These are phyloP conservation scores for Hirtodrosophila alboralis DNA, from an alignment of 2,888 invertebrate species.

Conservation along the genomic window DNA sequence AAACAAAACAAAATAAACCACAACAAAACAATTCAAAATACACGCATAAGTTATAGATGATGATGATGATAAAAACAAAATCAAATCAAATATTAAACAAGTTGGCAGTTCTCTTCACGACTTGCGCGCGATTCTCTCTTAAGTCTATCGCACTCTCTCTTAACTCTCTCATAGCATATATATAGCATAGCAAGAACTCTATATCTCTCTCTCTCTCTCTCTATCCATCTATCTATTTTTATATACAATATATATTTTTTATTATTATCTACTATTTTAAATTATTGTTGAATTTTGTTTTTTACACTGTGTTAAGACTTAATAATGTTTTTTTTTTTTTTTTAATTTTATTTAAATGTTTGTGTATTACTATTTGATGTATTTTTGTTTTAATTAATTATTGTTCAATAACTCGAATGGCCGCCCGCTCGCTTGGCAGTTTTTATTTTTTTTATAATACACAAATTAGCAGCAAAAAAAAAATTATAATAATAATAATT, in stretches of 20 bases:
- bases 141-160: constrained; percentile 27
- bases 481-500: not conserved
- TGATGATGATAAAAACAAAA: not conserved
- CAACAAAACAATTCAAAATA: not conserved
- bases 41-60: too few relatives aligned
- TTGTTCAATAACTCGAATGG: constrained; percentile 44
- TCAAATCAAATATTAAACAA: constrained; percentile 1
- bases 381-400: constrained; percentile 38
- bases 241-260: constrained; percentile 53
- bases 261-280: constrained; percentile 68
- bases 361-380: constrained; percentile 41
- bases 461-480: constrained; percentile 25
- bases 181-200: constrained; percentile 35
- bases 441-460: constrained; percentile 24
- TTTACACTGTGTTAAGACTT: constrained; percentile 57
- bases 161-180: constrained; percentile 37
- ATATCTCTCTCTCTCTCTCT: constrained; percentile 28
- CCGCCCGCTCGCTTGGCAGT: constrained; percentile 23
- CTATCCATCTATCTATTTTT: too few relatives aligned
- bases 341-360: constrained; percentile 42
- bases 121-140: constrained; percentile 35
- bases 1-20: not conserved
- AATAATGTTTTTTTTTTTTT: constrained; percentile 52
- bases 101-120: constrained; percentile 26
- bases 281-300: constrained; percentile 82